Evolutionary conservation across 1,140 invertebrate genomes (phyloP), one percentile per base, ranked within the genome.

Genomic region (Chironomus tepperi): DNA sequence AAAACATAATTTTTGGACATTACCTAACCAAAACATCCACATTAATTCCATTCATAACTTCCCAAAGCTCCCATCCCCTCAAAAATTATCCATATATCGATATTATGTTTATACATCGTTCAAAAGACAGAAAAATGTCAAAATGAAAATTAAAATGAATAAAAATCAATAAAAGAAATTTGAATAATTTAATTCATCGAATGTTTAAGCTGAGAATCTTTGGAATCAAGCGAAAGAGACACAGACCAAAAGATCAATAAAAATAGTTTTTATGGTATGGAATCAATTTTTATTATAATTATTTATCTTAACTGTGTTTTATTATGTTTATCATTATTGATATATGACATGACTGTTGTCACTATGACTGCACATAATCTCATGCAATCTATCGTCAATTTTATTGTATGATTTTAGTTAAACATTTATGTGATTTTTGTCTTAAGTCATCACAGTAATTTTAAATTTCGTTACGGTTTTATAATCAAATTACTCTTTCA

Each of bases 91-190:
- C n/a, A 15, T n/a, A 57, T 15, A 57, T 57, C n/a, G 12, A 15
- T 57, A 57, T 57, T 57, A n/a, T 57, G 12, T n/a, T n/a, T 15
- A 57, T 12, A 12, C 47, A 12, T 57, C 12, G 47, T 57, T 15
- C 12, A 57, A 57, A 57, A 57, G 47, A 57, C 47, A 57, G 47
- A 70, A 70, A 70, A 70, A 70, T 70, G 65, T 70, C 65, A 70
- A 70, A 70, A 70, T 70, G 65, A 70, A 70, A 70, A 70, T 70
- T 70, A 70, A 70, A 70, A 70, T 70, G 65, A 70, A 70, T 70
- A 70, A 70, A 70, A 70, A 70, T 70, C 65, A 70, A 70, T 70
- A 70, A 70, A 70, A 70, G 65, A 70, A 70, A 70, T 70, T 70
- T 70, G 65, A 70, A 70, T 70, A 70, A 21, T 70, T 70, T 70